Base-by-base conservation (phyloP, 1,140 invertebrate species). In the Hylaeus volcanicus region DNA sequence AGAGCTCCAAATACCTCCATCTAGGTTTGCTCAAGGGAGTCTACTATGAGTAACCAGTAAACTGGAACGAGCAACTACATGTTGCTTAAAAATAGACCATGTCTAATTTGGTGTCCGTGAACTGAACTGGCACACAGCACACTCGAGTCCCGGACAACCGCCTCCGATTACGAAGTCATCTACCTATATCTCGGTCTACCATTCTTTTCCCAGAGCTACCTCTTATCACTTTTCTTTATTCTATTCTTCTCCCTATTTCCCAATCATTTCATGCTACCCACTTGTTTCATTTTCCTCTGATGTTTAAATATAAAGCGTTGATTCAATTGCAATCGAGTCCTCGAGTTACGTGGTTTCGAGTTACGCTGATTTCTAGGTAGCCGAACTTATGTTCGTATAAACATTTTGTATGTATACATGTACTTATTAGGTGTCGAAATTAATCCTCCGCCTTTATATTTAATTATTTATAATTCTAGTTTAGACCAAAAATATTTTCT, bases 41-140 rank as follows among this genome's bases (percentile, higher is more conserved):
- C 61, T 72, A 69, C 14, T 70, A 73, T 66, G 85, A 88, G 86
- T 80, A 90, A 84, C 84, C 82, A 81, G 87, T 89, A 91, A 92
- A 92, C 89, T 92, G 90, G 91, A 92, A 84, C 92, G 90, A 89
- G 88, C 88, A 85, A 76, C 84, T 88, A 86, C 89, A 88, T 82
- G 87, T 74, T 79, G 84, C 70, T 84, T 87, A 84, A 93, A 93
- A 93, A 93, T 93, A 93, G 90, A 91, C 82, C 90, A 89, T 83
- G 89, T 93, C 92, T 93, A 93, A 93, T 93, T 93, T 92, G 88
- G 92, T 92, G 90, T 87, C 92, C 92, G 90, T 92, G 92, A 93
- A 92, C 91, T 88, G 89, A 92, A 91, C 89, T 91, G 88, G 88
- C 86, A 86, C 89, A 87, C 84, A 78, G 71, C 79, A 65, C 75